Evolutionary conservation across 2,888 invertebrate genomes (phyloP), one percentile per base, ranked within the genome.

Genomic region (Leptinotarsa haldemani): DNA sequence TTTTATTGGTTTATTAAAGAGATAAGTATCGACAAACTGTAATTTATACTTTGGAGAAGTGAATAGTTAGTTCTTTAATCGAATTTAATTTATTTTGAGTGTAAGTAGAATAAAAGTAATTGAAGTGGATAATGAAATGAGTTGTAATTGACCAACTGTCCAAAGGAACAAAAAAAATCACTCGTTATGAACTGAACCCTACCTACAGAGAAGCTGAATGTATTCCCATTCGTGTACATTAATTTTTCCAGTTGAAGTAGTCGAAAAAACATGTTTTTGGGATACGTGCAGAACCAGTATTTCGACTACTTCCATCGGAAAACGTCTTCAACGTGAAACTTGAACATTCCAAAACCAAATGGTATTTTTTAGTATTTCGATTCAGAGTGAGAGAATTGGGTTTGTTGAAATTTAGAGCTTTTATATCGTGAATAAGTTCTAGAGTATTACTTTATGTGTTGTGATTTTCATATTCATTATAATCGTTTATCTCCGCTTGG

Each of bases 371-470:
- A 40, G 46, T 68, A 68, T 46, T 20, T 47, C 56, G 4, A 22
- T 67, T 67, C 20, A 40, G 61, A 40, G 30, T 67, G 53, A 67
- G 53, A 53, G 5, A 25, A 53, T 20, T 46, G 58, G 56, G 56
- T 68, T 56, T 68, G 68, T 68, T 68, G 56, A 46, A 68, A 56
- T 58, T 68, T 68, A 56, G 46, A 68, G 56, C n/a, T 68, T 67
- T 61, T 61, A 61, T 61, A 61, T 61, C 40, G 56, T 68, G 52
- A 30, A 56, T 30, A 20, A 68, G 46, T 68, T 68, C 30, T 16
- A 56, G 48, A 7, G 67, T 53, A 46, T 20, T 20, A 40, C 16
- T 67, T 52, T 40, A n/a, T 18, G 46, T 1, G 50, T 52, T 66
- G 66, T 52, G 66, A 66, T 52, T 66, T 66, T 68, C 30, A 20